These are phyloP conservation scores for Aethes cnicana DNA, from an alignment of 2,888 invertebrate species.

Conservation along the genomic window DNA sequence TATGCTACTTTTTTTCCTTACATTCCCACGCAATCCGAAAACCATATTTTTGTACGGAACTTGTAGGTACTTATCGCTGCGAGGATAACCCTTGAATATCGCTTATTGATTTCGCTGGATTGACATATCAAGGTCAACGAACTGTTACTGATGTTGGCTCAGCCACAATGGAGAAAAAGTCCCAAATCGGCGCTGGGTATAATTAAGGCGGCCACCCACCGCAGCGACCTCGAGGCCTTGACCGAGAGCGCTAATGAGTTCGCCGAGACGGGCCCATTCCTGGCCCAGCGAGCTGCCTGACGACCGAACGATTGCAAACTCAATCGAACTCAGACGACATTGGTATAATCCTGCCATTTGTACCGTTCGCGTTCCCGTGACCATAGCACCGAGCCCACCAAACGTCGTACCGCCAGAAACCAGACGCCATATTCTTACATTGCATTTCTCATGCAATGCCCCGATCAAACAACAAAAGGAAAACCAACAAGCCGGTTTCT, in stretches of 20 bases:
- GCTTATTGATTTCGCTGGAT: background rate
- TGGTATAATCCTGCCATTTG: too few relatives aligned
- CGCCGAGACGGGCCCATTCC: slow-evolving; percentile 56
- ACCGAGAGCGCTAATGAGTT: slow-evolving; percentile 80
- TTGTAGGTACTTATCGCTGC: too few relatives aligned
- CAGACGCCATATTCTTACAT: slow-evolving; percentile 76
- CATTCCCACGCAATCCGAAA: too few relatives aligned
- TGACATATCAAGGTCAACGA: slow-evolving; percentile 16
- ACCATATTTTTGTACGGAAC: too few relatives aligned
- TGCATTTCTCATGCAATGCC: slow-evolving; percentile 81
- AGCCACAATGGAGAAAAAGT: slow-evolving; percentile 52
- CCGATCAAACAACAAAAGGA: slow-evolving; percentile 77
- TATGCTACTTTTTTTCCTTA: too few relatives aligned
- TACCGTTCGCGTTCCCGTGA: too few relatives aligned
- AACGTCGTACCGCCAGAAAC: slow-evolving; percentile 55
- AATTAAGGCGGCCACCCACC: slow-evolving; percentile 81
- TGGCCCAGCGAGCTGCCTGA: slow-evolving; percentile 36
- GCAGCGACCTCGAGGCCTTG: slow-evolving; percentile 79
- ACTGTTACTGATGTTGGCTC: background rate
- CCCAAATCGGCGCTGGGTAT: slow-evolving; percentile 67
- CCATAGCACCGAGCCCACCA: too few relatives aligned
- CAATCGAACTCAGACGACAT: background rate
- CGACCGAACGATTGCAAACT: too few relatives aligned
- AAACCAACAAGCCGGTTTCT: slow-evolving; percentile 80
- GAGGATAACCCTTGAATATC: background rate